Evolutionary conservation across 2,888 invertebrate species (phyloP).

Genomic region (Andrena praecox): DNA sequence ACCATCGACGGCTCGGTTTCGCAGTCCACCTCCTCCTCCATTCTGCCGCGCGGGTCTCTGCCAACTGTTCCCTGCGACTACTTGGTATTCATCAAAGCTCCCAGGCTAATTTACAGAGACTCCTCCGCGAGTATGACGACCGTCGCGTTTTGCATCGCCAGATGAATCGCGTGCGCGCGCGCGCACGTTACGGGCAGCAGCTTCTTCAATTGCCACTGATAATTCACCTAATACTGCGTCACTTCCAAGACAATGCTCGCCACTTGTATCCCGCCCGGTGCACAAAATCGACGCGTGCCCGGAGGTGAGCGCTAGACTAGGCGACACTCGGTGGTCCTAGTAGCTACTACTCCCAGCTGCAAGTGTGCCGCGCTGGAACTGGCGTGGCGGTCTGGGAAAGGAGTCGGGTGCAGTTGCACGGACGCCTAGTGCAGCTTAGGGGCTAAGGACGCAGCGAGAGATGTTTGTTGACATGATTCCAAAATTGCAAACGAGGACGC

Average conservation of each 20-base stretch:
- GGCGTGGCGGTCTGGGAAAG: background rate
- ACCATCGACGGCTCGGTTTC: slow-evolving; percentile 26
- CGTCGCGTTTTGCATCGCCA: background rate
- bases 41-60: slow-evolving; percentile 13
- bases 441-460: slow-evolving; percentile 54
- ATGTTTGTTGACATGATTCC: slow-evolving; percentile 79
- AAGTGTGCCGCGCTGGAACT: background rate
- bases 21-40: slow-evolving; percentile 39
- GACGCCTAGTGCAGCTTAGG: slow-evolving; percentile 21
- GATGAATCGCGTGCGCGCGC: background rate
- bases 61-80: background rate
- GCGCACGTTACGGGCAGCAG: background rate
- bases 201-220: background rate
- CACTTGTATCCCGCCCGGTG: background rate
- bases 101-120: background rate
- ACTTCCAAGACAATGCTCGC: slow-evolving; percentile 5
- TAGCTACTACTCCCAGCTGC: background rate
- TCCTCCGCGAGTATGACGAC: background rate
- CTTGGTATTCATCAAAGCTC: background rate
- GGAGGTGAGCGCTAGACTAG: background rate
- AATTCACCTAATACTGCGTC: background rate
- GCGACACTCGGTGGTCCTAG: background rate
- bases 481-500: slow-evolving; percentile 72
- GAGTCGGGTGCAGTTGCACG: background rate
- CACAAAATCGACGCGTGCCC: background rate